phyloP scores from a whole-genome alignment of 2,888 invertebrate species.

The Mongoloraphidia duomilia region DNA sequence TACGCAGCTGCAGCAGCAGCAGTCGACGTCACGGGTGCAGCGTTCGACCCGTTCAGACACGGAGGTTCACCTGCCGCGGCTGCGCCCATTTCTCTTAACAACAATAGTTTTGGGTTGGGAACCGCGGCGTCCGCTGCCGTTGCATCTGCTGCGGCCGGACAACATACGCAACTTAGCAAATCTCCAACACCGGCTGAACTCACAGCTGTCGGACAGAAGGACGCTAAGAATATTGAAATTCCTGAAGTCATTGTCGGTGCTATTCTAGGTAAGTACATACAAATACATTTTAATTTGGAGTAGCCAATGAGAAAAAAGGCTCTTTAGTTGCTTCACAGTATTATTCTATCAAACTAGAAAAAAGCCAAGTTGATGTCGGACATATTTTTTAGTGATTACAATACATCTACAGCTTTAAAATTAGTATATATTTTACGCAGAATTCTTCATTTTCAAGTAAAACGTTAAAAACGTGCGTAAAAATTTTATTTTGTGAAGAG shows the following conservation, averaged over 20 bases:
- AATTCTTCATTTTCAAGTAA: too few species aligned
- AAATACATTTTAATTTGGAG: too few species aligned
- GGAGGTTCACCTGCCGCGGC: slow-evolving; percentile 56
- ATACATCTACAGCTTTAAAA: too few species aligned
- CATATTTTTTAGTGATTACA: too few species aligned
- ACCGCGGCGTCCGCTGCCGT: slow-evolving; percentile 38
- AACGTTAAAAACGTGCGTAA: too few species aligned
- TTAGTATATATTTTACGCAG: too few species aligned
- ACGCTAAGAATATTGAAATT: slow-evolving; percentile 86
- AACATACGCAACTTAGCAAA: slow-evolving; percentile 63
- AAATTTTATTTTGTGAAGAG: too few species aligned
- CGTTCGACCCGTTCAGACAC: slow-evolving; percentile 62
- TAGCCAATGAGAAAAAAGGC: too few species aligned
- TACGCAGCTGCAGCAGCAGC: slow-evolving; percentile 36
- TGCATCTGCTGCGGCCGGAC: slow-evolving; percentile 29
- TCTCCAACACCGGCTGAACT: slow-evolving; percentile 68
- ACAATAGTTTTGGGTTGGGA: slow-evolving; percentile 78
- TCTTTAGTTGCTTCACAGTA: too few species aligned
- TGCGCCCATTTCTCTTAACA: slow-evolving; percentile 67
- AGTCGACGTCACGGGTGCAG: slow-evolving; percentile 19
- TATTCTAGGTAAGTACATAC: slow-evolving; percentile 59
- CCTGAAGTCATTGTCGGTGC: slow-evolving; percentile 94
- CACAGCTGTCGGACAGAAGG: slow-evolving; percentile 41
- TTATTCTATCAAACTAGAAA: too few species aligned
- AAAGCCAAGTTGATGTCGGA: too few species aligned